phyloP scores from a whole-genome alignment of 2,113 vertebrate genomes.

The Monarcha castaneiventris region DNA sequence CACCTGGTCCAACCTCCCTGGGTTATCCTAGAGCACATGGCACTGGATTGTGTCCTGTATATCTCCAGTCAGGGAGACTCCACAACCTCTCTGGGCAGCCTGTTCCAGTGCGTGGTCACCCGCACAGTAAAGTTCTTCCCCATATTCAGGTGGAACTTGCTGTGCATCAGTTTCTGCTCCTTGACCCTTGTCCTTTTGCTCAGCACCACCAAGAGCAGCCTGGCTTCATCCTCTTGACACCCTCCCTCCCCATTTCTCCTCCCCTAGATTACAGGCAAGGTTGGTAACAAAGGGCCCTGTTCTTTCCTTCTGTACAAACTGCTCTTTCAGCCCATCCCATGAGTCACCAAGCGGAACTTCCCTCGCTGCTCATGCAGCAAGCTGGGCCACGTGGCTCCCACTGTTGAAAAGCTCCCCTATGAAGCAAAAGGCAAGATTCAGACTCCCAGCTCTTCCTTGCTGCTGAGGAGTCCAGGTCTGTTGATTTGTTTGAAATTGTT shows the following conservation, averaged over 20 bases:
- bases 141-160: not conserved
- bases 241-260: not conserved
- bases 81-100: not conserved
- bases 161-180: not conserved
- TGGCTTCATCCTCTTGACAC: not conserved
- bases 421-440: not conserved
- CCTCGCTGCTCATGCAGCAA: rapidly evolving
- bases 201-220: not conserved
- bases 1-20: not conserved
- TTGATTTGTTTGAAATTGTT: not conserved
- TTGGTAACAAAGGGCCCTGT: not conserved
- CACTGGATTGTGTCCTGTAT: not conserved
- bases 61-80: not conserved
- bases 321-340: not conserved
- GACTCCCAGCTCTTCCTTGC: not conserved
- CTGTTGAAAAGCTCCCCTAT: not conserved
- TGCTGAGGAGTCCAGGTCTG: not conserved
- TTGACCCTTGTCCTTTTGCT: not conserved
- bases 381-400: not conserved
- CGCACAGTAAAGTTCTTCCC: not conserved
- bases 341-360: not conserved
- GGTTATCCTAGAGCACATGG: not conserved
- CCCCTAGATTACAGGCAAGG: not conserved
- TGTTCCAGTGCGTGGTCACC: not conserved
- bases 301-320: not conserved